These are phyloP conservation scores for Xerus rutilus DNA, from an alignment of 2,797 vertebrate genomes.

Conservation along the genomic window DNA sequence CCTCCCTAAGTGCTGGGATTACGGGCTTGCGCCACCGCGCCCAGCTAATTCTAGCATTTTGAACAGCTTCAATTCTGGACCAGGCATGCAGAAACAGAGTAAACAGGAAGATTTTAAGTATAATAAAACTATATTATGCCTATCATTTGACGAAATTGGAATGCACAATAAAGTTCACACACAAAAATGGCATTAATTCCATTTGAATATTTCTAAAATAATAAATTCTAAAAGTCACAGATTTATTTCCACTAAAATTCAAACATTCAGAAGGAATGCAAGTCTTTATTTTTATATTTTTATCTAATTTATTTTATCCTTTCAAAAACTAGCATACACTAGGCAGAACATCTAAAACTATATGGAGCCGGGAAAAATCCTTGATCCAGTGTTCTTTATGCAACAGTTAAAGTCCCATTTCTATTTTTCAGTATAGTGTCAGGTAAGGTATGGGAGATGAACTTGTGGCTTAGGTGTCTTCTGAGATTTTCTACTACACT, in stretches of 20 bases:
- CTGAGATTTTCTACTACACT: neutral
- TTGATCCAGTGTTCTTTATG: neutral
- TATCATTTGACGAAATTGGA: neutral
- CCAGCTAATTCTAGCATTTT: too few species aligned
- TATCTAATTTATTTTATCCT: neutral
- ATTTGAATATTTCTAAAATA: neutral
- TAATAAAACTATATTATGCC: neutral
- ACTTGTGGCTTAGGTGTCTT: neutral
- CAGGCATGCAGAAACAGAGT: neutral
- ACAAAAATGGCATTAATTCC: neutral
- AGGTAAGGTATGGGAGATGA: neutral
- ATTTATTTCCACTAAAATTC: neutral
- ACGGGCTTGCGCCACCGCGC: too few species aligned
- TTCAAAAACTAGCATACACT: neutral
- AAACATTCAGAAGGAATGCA: neutral
- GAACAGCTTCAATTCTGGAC: neutral
- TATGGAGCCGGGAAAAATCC: accelerated
- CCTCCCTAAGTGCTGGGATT: too few species aligned
- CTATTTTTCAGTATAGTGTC: neutral
- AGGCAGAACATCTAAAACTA: neutral
- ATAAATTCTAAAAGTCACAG: neutral
- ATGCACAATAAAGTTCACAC: neutral
- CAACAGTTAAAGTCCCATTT: neutral
- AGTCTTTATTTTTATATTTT: neutral
- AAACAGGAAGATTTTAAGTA: neutral